Percentiles rank a stretch among this genome's conserved stretches.
phyloP scores from a whole-genome alignment of 2,797 vertebrate species.

The Miichthys miiuy region DNA sequence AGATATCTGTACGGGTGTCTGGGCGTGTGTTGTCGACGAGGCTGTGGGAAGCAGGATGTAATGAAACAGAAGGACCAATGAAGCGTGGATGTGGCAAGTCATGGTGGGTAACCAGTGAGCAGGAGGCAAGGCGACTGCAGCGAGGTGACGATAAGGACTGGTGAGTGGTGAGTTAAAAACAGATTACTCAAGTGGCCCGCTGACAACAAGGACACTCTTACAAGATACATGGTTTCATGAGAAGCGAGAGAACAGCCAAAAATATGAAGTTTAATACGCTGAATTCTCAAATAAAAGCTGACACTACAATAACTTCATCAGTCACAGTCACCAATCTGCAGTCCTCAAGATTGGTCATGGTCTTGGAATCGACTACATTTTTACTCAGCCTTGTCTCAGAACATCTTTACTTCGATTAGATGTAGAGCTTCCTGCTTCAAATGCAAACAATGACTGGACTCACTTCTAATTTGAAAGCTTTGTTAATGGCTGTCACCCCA shows the following conservation, averaged over 20 bases:
- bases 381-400: too few relatives aligned
- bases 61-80: conserved; percentile 42
- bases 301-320: too few relatives aligned
- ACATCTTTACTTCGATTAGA: too few relatives aligned
- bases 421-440: too few relatives aligned
- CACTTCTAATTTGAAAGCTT: too few relatives aligned
- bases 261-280: background rate
- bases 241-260: background rate
- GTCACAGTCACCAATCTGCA: too few relatives aligned
- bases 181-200: conserved; percentile 5
- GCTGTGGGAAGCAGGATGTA: conserved; percentile 21
- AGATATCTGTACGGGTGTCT: conserved; percentile 13
- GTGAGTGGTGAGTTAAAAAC: conserved; percentile 20
- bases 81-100: conserved; percentile 34
- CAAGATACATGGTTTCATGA: background rate
- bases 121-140: conserved; percentile 13
- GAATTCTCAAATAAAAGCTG: background rate
- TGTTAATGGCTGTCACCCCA: too few relatives aligned
- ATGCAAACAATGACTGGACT: too few relatives aligned
- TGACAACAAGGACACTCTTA: conserved; percentile 10
- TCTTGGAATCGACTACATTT: too few relatives aligned
- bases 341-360: too few relatives aligned
- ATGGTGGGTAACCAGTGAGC: conserved; percentile 21
- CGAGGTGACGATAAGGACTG: background rate
- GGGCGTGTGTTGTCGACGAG: conserved; percentile 9